These are phyloP conservation scores for Cynopterus brachyotis DNA, from an alignment of 2,113 vertebrate species.

Conservation along the genomic window DNA sequence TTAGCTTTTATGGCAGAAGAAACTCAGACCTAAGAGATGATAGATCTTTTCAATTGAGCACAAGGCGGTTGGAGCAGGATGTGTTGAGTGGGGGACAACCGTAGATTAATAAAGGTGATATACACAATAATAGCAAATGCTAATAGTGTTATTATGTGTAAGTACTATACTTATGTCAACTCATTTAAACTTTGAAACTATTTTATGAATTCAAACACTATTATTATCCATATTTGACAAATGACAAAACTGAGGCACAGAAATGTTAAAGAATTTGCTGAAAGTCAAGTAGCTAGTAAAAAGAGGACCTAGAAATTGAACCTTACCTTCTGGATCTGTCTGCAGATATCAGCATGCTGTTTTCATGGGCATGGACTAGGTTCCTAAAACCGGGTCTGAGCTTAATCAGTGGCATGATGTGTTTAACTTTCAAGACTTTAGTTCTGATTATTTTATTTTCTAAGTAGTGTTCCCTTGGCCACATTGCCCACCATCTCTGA, in stretches of 20 bases:
- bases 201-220: neutral
- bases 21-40: neutral
- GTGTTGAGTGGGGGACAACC: neutral
- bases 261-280: neutral
- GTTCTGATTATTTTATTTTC: neutral
- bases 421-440: neutral
- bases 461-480: neutral
- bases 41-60: neutral
- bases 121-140: neutral
- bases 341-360: accelerated
- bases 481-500: neutral
- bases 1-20: neutral
- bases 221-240: neutral
- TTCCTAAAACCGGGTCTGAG: neutral
- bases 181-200: neutral
- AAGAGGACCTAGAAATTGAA: neutral
- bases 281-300: neutral
- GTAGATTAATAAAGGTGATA: neutral
- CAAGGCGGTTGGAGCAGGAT: neutral
- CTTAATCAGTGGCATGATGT: too few relatives aligned
- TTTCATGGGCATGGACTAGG: neutral
- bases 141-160: neutral
- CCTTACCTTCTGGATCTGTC: neutral
- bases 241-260: neutral
- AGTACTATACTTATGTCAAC: neutral